A percentile compares a stretch with the other conserved stretches of the same genome.
Evolutionary conservation across 2,888 invertebrate species (phyloP).

Genomic region (Empis stercorea): DNA sequence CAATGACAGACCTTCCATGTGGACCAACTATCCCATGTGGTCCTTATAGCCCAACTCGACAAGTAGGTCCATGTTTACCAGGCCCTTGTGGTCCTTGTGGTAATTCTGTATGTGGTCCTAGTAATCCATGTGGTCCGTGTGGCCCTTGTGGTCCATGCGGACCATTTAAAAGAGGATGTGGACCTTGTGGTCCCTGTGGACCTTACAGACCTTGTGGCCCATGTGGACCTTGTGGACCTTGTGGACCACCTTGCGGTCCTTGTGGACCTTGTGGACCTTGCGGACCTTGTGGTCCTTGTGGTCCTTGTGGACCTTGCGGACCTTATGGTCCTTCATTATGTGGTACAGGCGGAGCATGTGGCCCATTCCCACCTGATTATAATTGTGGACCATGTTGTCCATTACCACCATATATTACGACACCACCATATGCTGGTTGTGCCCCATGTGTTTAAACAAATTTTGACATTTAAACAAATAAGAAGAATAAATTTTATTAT

Average conservation of each 20-base stretch:
- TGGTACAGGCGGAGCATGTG: slow-evolving; percentile 22
- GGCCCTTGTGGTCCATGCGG: slow-evolving; percentile 16
- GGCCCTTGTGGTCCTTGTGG: slow-evolving; percentile 18
- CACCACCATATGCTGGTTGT: too few species aligned
- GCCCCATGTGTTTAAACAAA: too few species aligned
- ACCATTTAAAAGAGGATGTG: slow-evolving; percentile 11
- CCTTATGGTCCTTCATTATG: slow-evolving; percentile 13
- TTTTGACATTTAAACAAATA: too few species aligned
- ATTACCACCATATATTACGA: slow-evolving; percentile 5
- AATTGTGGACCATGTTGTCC: slow-evolving; percentile 19
- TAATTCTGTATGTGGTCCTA: slow-evolving; percentile 11
- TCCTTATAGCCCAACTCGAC: slow-evolving; percentile 16
- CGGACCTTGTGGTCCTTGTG: slow-evolving; percentile 15
- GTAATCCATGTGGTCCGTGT: slow-evolving; percentile 6
- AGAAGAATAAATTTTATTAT: too few species aligned
- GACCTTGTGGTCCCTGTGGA: slow-evolving; percentile 18
- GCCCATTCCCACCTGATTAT: slow-evolving; percentile 13
- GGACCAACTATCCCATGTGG: slow-evolving; percentile 17
- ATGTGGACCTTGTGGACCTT: slow-evolving; percentile 18
- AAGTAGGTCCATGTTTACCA: slow-evolving; percentile 19
- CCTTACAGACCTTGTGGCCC: slow-evolving; percentile 21
- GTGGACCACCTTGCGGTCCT: slow-evolving; percentile 12
- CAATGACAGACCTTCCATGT: slow-evolving; percentile 20
- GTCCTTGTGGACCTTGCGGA: slow-evolving; percentile 14
- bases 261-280: slow-evolving; percentile 11